Base-by-base conservation (phyloP, 1,140 invertebrate genomes). In the Helicorthomorpha holstii region DNA sequence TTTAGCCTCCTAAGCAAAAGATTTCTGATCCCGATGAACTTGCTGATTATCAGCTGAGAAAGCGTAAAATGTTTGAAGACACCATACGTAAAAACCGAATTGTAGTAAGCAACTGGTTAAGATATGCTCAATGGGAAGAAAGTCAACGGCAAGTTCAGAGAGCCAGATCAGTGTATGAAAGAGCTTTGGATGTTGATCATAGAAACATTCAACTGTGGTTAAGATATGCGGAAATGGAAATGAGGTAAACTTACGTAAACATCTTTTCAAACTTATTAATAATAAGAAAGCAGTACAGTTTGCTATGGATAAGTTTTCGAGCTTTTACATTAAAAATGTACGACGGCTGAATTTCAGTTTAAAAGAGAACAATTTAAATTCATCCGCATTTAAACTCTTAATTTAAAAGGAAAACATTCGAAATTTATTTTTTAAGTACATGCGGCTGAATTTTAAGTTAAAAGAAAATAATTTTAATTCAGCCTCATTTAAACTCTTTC, bases 221-320 rank as follows among this genome's bases (percentile, higher is more conserved):
- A 7, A 97, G 98, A 67, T 99, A 99, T 69, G 85, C 93, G 26
- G 95, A 99, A 75, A 93, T 99, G 92, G 96, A 99, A 73, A 99
- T 99, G 94, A 75, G 87, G 57, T 58, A 54, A 46, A 41, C 38
- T 12, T 41, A 41, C n/a, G 50, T 50, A 38, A 27, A n/a, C n/a
- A n/a, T n/a, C n/a, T n/a, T n/a, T n/a, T n/a, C n/a, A n/a, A n/a
- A n/a, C n/a, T n/a, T n/a, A n/a, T n/a, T n/a, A n/a, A n/a, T n/a
- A n/a, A n/a, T n/a, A n/a, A n/a, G n/a, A n/a, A n/a, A n/a, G n/a
- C n/a, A n/a, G n/a, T n/a, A n/a, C n/a, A n/a, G n/a, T n/a, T n/a
- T n/a, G n/a, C n/a, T n/a, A n/a, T n/a, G n/a, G n/a, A n/a, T n/a
- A n/a, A n/a, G n/a, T n/a, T n/a, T n/a, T n/a, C n/a, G n/a, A n/a